phyloP scores from a whole-genome alignment of 2,113 vertebrate species.

The Colossoma macropomum region DNA sequence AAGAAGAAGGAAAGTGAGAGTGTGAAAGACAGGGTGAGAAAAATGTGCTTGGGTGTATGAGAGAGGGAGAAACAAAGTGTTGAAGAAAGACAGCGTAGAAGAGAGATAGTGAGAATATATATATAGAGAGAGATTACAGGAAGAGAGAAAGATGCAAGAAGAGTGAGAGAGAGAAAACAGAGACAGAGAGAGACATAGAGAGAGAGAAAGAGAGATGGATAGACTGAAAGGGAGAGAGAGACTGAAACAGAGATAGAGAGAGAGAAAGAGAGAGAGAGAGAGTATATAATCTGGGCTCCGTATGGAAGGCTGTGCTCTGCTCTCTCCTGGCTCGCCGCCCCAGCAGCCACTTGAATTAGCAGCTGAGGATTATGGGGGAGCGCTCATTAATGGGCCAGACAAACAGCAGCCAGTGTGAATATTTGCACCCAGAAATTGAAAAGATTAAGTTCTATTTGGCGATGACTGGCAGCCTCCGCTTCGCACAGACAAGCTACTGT shows the following conservation, averaged over 20 bases:
- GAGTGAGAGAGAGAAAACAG: not conserved
- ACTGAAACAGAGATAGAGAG: constrained; percentile 23
- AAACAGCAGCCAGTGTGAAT: constrained; percentile 99
- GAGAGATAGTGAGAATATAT: not conserved
- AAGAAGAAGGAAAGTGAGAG: not conserved
- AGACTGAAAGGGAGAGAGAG: constrained; percentile 31
- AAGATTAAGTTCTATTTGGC: constrained; percentile 99
- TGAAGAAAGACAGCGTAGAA: not conserved
- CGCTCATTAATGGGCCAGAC: constrained; percentile 99
- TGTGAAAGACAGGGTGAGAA: too few relatives aligned
- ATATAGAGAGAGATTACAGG: not conserved
- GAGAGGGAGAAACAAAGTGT: too few relatives aligned
- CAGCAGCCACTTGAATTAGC: constrained; percentile 98
- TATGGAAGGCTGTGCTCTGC: constrained; percentile 83
- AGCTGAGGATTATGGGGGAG: constrained; percentile 97
- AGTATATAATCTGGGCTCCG: constrained; percentile 82
- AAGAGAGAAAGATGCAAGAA: constrained; percentile 10
- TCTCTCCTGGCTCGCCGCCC: constrained; percentile 79
- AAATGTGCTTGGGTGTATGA: too few relatives aligned
- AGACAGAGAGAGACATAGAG: constrained; percentile 14
- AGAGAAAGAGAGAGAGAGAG: constrained; percentile 28
- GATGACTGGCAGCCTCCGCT: constrained; percentile 94
- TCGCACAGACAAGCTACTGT: constrained; percentile 94
- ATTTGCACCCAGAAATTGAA: constrained; percentile 99
- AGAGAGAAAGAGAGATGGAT: constrained; percentile 30